A percentile compares a stretch with the other conserved stretches of the same genome.
Conservation (phyloP, 2,888 invertebrate genomes). For the Notodonta dromedarius region DNA sequence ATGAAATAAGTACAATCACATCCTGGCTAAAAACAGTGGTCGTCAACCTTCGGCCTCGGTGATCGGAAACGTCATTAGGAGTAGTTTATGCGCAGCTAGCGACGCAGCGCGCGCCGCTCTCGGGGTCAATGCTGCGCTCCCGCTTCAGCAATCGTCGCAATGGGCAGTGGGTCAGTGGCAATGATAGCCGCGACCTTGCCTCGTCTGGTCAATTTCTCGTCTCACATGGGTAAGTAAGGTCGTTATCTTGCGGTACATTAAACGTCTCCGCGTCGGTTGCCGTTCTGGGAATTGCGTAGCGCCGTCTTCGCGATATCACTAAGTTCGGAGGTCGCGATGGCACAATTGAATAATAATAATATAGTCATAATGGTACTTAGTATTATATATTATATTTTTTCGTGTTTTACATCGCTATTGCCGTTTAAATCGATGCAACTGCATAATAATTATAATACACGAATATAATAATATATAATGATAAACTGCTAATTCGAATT, state of each 20-base stretch:
- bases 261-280: neutral
- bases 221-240: neutral
- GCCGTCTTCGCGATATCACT: neutral
- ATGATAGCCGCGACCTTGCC: conserved; percentile 8
- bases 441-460: too few species aligned
- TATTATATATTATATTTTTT: neutral
- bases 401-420: too few species aligned
- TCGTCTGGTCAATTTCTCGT: neutral
- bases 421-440: too few species aligned
- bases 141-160: conserved; percentile 6
- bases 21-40: neutral
- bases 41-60: neutral
- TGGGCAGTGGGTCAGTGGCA: conserved; percentile 11
- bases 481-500: too few species aligned
- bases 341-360: neutral
- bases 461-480: too few species aligned
- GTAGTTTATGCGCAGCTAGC: neutral
- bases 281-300: neutral
- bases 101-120: neutral
- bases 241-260: neutral
- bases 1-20: neutral
- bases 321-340: neutral
- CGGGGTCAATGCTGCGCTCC: conserved; percentile 9
- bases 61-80: neutral
- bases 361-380: neutral